Evolutionary conservation across 2,888 invertebrate species (phyloP), one percentile per base, ranked within the genome.

Genomic region (Lycophotia porphyrea): DNA sequence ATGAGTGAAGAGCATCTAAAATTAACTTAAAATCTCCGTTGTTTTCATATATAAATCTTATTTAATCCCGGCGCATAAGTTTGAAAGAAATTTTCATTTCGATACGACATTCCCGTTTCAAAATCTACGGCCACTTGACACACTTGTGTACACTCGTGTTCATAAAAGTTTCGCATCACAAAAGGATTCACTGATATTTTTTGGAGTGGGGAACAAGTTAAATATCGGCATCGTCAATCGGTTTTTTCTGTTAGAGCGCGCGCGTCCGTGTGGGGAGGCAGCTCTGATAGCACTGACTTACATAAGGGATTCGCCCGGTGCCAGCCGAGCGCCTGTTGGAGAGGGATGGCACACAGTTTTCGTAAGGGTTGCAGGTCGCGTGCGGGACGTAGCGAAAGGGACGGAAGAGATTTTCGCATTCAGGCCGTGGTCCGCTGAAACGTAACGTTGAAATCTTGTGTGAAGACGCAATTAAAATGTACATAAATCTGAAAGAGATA

Each of bases 381-480:
- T 88, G 90, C 87, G 87, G 87, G 88, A 86, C 87, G 86, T 90
- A 90, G 88, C 80, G 95, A 96, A 88, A 92, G 93, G 91, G 96
- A 95, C 88, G 89, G 92, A 92, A 90, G 90, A 93, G 88, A 91
- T 92, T 94, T 94, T 93, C 93, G 89, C 93, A 92, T 93, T 91
- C 90, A 92, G 82, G 86, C 91, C 88, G 88, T 89, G 88, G 89
- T 89, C 89, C 85, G 88, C 88, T 92, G 88, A 92, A 92, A 92
- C 91, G 91, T 89, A 90, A 89, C 90, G 91, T 90, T 92, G 91
- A 93, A 94, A 95, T 94, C 93, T 94, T 94, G 94, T 94, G 93
- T 93, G 94, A 95, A 95, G 93, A 93, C 93, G 94, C 96, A 96
- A 96, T 96, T 95, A 96, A 95, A 95, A 94, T 92, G 92, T 93